These are phyloP conservation scores for Eupsilia transversa DNA, from an alignment of 2,888 invertebrate species.

Conservation along the genomic window DNA sequence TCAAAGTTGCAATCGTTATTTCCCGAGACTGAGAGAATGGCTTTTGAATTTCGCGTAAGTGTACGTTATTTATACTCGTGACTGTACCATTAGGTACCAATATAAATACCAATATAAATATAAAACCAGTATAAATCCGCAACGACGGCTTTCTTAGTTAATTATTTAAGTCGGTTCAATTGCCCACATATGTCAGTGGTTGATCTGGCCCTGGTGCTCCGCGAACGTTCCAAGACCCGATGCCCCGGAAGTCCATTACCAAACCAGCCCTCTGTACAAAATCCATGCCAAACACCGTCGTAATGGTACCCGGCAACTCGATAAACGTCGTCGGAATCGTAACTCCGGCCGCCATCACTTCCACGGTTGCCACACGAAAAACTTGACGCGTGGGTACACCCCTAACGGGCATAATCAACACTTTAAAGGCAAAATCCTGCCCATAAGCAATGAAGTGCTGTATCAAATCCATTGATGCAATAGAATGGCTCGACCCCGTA, in stretches of 20 bases:
- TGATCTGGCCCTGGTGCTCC: not conserved
- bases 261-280: conserved; percentile 31
- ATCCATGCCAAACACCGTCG: conserved; percentile 30
- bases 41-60: not conserved
- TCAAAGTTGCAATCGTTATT: not conserved
- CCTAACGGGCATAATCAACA: not conserved
- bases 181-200: conserved; percentile 13
- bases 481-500: conserved; percentile 23
- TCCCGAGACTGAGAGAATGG: not conserved
- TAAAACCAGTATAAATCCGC: not conserved
- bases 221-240: conserved; percentile 24
- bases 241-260: conserved; percentile 24
- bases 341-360: conserved; percentile 9
- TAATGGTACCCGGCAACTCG: not conserved
- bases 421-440: conserved; percentile 1
- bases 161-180: not conserved
- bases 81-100: not conserved
- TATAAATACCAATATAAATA: no score
- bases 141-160: not conserved
- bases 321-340: conserved; percentile 10
- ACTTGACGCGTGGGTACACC: not conserved
- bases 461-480: conserved; percentile 14
- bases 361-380: conserved; percentile 14
- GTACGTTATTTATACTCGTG: not conserved
- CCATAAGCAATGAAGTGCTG: conserved; percentile 3